Evolutionary conservation across 2,113 vertebrate species (phyloP).

Genomic region (Pterophyllum scalare): DNA sequence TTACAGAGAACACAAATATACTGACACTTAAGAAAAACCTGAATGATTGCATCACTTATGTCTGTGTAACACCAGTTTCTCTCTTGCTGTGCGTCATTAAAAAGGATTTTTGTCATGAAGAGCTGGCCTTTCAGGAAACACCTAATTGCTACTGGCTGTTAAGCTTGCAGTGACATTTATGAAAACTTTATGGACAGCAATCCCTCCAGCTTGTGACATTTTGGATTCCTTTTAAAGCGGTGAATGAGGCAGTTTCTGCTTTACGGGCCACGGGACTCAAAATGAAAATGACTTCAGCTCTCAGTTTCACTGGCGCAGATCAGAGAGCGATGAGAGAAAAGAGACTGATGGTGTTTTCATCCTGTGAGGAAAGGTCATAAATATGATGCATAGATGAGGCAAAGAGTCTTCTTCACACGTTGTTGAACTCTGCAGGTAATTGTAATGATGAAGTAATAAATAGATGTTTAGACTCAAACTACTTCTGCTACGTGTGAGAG

Average conservation of each 20-base stretch:
- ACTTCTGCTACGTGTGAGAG: neutral
- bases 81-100: neutral
- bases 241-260: constrained; percentile 52
- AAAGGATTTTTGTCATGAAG: constrained; percentile 31
- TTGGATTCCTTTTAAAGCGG: constrained; percentile 76
- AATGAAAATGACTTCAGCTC: constrained; percentile 65
- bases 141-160: constrained; percentile 58
- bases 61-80: neutral
- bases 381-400: constrained; percentile 60
- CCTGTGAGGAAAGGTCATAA: constrained; percentile 79
- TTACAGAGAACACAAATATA: neutral
- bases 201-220: constrained; percentile 74
- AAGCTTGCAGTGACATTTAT: constrained; percentile 71
- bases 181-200: constrained; percentile 75
- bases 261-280: constrained; percentile 66
- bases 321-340: constrained; percentile 67
- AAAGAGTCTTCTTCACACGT: constrained; percentile 23
- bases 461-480: neutral
- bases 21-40: neutral
- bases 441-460: constrained; percentile 23
- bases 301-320: constrained; percentile 67
- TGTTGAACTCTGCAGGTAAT: constrained; percentile 20
- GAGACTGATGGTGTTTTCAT: constrained; percentile 67
- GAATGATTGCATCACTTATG: neutral
- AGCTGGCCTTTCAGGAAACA: constrained; percentile 59